These are phyloP conservation scores for Trichosurus vulpecula DNA, from an alignment of 2,797 vertebrate genomes.

Conservation along the genomic window DNA sequence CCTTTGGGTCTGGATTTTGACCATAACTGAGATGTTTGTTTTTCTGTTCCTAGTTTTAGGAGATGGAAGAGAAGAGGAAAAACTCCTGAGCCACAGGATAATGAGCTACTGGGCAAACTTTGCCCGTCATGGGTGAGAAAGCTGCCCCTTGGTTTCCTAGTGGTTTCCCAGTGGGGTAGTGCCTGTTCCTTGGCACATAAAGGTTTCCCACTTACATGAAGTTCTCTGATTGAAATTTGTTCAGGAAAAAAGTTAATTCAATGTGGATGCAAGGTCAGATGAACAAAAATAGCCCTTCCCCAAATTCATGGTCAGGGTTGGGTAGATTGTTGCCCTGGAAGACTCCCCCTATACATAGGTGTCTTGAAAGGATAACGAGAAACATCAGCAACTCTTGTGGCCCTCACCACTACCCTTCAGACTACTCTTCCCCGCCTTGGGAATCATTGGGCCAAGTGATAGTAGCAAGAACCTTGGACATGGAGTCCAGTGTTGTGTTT, in stretches of 20 bases:
- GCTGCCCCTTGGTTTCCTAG: not conserved
- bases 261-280: not conserved
- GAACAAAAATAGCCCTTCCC: not conserved
- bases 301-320: not conserved
- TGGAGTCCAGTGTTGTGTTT: no score
- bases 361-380: no score
- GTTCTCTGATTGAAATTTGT: not conserved
- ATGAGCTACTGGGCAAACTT: not conserved
- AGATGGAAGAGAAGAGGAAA: not conserved
- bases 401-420: no score
- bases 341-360: no score
- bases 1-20: not conserved
- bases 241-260: not conserved
- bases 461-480: no score
- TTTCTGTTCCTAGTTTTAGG: not conserved
- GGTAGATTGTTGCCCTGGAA: not conserved
- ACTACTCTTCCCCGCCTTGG: no score
- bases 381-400: no score
- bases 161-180: not conserved
- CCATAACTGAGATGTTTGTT: not conserved
- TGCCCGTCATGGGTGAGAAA: not conserved
- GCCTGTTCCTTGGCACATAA: not conserved
- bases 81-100: not conserved
- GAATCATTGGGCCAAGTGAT: no score
- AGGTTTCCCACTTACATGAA: not conserved